Percentiles rank a stretch among this genome's conserved stretches.
Evolutionary conservation across 2,797 vertebrate species (phyloP).

Genomic region (Acrossocheilus fasciatus): DNA sequence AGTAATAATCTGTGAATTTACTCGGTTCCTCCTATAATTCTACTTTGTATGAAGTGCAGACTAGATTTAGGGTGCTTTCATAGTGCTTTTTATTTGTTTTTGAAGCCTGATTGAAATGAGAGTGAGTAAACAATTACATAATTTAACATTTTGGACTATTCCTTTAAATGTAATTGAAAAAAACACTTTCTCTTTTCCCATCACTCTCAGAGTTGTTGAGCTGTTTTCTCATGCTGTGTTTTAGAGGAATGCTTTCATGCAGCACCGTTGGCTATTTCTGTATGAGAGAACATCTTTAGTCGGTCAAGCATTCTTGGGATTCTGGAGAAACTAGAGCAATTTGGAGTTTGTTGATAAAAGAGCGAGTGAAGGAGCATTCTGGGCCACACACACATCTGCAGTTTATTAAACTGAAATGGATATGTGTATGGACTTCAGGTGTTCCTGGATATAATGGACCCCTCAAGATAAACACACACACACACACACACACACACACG

Average conservation of each 20-base stretch:
- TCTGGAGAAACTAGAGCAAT: constrained; percentile 62
- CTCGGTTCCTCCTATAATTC: background rate
- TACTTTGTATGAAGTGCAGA: background rate
- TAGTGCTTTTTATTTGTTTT: background rate
- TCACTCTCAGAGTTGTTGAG: constrained; percentile 22
- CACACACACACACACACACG: background rate
- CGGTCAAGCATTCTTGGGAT: constrained; percentile 57
- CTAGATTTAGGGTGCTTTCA: background rate
- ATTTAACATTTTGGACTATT: background rate
- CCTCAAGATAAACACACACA: constrained; percentile 44
- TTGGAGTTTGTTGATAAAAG: constrained; percentile 64
- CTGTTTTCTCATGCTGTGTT: constrained; percentile 51
- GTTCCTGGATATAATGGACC: constrained; percentile 53
- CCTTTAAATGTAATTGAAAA: constrained; percentile 38
- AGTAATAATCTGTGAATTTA: background rate
- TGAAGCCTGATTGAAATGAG: background rate
- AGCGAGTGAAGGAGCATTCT: constrained; percentile 31
- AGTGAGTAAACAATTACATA: background rate
- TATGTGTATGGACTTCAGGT: constrained; percentile 49
- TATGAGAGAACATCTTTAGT: constrained; percentile 43
- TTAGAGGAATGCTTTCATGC: constrained; percentile 47
- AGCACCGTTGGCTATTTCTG: constrained; percentile 40
- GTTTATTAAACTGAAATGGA: constrained; percentile 60
- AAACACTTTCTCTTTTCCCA: constrained; percentile 5
- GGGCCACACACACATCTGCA: constrained; percentile 60